Base-by-base conservation (phyloP, 2,113 vertebrate species). In the Passer montanus region DNA sequence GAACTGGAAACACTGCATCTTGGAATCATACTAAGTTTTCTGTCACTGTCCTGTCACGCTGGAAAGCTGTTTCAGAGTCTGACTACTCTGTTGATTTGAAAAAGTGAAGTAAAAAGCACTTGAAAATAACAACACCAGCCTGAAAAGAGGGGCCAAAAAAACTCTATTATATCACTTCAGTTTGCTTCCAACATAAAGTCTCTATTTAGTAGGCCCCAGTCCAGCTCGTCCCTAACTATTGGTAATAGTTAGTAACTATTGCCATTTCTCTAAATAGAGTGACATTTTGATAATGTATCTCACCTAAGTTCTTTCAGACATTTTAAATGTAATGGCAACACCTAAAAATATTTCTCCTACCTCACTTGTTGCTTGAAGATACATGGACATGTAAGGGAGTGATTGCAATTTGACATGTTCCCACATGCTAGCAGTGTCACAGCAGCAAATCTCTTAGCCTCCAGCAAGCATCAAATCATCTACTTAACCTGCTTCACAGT, bases 141-240 rank as follows among this genome's bases (percentile, higher is more conserved):
- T 81, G 59, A 90, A 74, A 81, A 81, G 27, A 26, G 13, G 46
- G 27, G 33, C 17, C n/a, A 52, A 72, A 86, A 77, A 43, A 33
- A 0, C 15, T n/a, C 43, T 43, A 55, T 92, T 80, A 53, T 63
- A 86, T 93, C 92, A 92, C 64, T 55, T 35, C 35, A 13, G 33
- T 72, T 70, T 92, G 31, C 33, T 87, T 89, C 95, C 94, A 94
- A 93, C 76, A 92, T 77, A 89, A 97, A 90, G 89, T 96, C 94
- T 96, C 80, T 28, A 4, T 81, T 85, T 59, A 62, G 80, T 7
- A 74, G 89, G 89, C 85, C 78, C n/a, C 27, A 55, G 27, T 72
- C 83, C 87, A 94, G 39, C 30, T 67, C 5, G 13, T 59, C 30
- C 3, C 3, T 59, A 64, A 58, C 58, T 69, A 60, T 44, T 37